Conservation (phyloP, 2,113 vertebrate genomes). For the Progne subis region DNA sequence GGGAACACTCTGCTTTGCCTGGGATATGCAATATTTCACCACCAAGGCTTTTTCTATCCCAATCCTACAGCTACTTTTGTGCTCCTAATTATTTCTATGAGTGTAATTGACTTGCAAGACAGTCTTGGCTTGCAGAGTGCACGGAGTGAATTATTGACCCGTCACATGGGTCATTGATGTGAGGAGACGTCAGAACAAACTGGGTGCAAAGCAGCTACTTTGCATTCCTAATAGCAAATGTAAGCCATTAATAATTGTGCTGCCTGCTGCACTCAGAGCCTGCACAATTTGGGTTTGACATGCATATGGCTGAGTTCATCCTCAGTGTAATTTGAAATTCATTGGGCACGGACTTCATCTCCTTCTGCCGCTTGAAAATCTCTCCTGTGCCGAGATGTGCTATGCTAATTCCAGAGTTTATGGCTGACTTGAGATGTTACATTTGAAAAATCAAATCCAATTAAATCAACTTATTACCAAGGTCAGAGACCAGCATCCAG, state of each 20-base stretch:
- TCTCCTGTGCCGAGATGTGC: not conserved
- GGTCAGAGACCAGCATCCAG: slow-evolving; percentile 11
- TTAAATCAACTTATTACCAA: slow-evolving; percentile 48
- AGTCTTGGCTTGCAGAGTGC: slow-evolving; percentile 14
- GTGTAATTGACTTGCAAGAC: slow-evolving; percentile 49
- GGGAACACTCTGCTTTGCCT: not conserved
- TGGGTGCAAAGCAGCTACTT: slow-evolving; percentile 36
- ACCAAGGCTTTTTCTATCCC: not conserved
- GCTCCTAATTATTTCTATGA: slow-evolving; percentile 32
- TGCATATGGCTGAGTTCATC: slow-evolving; percentile 30
- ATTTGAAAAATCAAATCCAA: slow-evolving; percentile 59
- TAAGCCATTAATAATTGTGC: slow-evolving; percentile 48
- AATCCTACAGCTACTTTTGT: not conserved
- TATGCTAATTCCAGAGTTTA: slow-evolving; percentile 51
- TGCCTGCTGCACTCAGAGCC: not conserved
- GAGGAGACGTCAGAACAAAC: not conserved
- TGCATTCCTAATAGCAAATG: slow-evolving; percentile 56
- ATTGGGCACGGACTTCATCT: slow-evolving; percentile 21
- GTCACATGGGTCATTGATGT: slow-evolving; percentile 16
- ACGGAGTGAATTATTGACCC: slow-evolving; percentile 56
- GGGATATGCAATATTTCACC: not conserved
- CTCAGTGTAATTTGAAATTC: slow-evolving; percentile 32
- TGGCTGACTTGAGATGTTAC: slow-evolving; percentile 53
- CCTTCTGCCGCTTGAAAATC: not conserved
- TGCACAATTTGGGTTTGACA: slow-evolving; percentile 10